Conservation (phyloP, 2,888 invertebrate genomes). For the Notocelia uddmanniana region DNA sequence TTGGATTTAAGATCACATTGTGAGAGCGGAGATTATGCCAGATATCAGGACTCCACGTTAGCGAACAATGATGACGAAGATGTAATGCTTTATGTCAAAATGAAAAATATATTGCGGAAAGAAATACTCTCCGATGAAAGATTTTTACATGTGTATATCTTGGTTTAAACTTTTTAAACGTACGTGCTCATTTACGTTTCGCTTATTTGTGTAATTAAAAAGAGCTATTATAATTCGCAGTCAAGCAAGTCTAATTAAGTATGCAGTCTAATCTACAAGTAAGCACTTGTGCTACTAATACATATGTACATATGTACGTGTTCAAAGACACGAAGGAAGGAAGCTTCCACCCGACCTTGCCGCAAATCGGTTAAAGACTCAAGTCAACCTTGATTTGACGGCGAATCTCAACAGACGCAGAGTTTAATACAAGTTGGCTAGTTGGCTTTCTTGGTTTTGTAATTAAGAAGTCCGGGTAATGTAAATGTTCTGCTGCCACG, state of each 20-base stretch:
- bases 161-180: neutral
- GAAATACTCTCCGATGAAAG: neutral
- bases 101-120: slow-evolving; percentile 15
- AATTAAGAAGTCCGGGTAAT: slow-evolving; percentile 66
- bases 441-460: slow-evolving; percentile 58
- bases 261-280: neutral
- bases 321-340: neutral
- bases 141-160: neutral
- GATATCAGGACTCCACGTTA: slow-evolving; percentile 26
- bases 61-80: slow-evolving; percentile 35
- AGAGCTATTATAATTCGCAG: neutral
- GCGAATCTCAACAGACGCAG: slow-evolving; percentile 38
- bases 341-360: neutral
- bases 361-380: slow-evolving; percentile 37
- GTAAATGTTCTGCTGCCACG: slow-evolving; percentile 59
- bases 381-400: slow-evolving; percentile 30
- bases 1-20: slow-evolving; percentile 37
- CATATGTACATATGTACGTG: neutral
- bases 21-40: slow-evolving; percentile 21
- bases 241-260: neutral
- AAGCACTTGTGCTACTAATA: too few relatives aligned
- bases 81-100: slow-evolving; percentile 30
- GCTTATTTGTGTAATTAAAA: neutral
- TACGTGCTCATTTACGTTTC: neutral
- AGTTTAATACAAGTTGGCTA: slow-evolving; percentile 51